Conservation (phyloP, 2,113 vertebrate genomes). For the Neoarius graeffei region DNA sequence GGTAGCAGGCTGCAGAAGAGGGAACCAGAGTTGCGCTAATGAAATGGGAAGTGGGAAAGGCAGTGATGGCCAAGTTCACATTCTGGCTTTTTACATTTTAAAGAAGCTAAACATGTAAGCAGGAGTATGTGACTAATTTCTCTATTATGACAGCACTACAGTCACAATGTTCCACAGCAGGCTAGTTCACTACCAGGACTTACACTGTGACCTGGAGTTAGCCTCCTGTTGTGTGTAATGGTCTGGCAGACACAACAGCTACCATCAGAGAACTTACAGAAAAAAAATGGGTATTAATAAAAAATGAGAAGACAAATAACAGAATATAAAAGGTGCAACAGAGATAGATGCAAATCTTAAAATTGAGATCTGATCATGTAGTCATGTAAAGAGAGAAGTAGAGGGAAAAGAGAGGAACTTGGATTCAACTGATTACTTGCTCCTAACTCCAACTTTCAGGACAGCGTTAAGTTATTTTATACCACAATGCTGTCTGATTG, state of each 20-base stretch:
- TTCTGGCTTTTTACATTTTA: not conserved
- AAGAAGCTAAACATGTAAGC: not conserved
- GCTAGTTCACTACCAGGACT: slow-evolving; percentile 28
- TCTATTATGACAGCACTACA: slow-evolving; percentile 2
- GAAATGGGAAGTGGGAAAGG: slow-evolving; percentile 1
- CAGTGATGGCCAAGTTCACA: not conserved
- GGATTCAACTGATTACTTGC: not conserved
- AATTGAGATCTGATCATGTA: not conserved
- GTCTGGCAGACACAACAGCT: slow-evolving; percentile 57
- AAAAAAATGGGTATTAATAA: slow-evolving; percentile 10
- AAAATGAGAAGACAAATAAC: slow-evolving; percentile 22
- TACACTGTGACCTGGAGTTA: slow-evolving; percentile 19
- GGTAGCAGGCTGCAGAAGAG: not conserved
- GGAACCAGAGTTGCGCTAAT: not conserved
- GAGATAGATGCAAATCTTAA: not conserved
- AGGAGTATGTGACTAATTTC: slow-evolving; percentile 12
- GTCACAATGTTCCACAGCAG: not conserved
- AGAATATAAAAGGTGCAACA: not conserved
- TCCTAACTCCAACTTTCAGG: not conserved
- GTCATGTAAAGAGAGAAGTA: not conserved
- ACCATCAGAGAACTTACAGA: slow-evolving; percentile 86
- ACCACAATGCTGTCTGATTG: not conserved
- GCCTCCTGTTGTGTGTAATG: slow-evolving; percentile 68
- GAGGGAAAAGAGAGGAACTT: not conserved
- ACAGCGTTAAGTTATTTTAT: not conserved